Percentiles rank a stretch among this genome's conserved stretches.
Evolutionary conservation across 2,888 invertebrate genomes (phyloP).

Genomic region (Epinotia bilunana): DNA sequence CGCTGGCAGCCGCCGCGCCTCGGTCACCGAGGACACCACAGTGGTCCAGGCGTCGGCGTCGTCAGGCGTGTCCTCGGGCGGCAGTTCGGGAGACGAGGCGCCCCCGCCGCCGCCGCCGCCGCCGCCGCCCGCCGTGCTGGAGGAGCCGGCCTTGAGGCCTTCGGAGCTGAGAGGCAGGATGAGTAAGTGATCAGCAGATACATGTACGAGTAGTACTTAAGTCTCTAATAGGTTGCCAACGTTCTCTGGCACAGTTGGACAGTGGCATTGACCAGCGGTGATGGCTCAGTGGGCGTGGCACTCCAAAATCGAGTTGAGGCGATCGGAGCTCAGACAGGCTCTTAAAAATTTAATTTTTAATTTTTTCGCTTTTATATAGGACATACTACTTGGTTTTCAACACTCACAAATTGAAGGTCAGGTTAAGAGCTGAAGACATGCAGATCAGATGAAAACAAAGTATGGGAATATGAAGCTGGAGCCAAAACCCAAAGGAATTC

Average conservation of each 20-base stretch:
- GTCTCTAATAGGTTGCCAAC: too few species aligned
- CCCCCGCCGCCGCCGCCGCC: conserved; percentile 85
- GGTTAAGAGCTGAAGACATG: too few species aligned
- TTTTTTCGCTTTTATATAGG: too few species aligned
- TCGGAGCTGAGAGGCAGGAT: conserved; percentile 84
- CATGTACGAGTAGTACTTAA: too few species aligned
- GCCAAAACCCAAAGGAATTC: too few species aligned
- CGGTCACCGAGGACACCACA: conserved; percentile 69
- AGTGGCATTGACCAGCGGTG: too few species aligned
- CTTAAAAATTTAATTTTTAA: too few species aligned
- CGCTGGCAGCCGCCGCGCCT: conserved; percentile 76
- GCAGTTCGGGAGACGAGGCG: conserved; percentile 78
- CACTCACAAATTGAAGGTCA: too few species aligned
- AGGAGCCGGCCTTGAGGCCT: conserved; percentile 87
- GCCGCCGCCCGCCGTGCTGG: conserved; percentile 82
- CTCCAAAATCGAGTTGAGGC: conserved; percentile 67
- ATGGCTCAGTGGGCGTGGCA: too few species aligned
- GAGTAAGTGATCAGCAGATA: conserved; percentile 60
- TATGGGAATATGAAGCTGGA: too few species aligned
- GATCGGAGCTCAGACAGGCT: conserved; percentile 85
- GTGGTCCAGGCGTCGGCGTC: conserved; percentile 70
- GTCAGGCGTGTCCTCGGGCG: conserved; percentile 76
- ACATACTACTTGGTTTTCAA: too few species aligned
- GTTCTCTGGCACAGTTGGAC: background rate
- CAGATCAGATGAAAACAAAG: too few species aligned